phyloP scores from a whole-genome alignment of 2,113 vertebrate genomes.

The Oceanites oceanicus region DNA sequence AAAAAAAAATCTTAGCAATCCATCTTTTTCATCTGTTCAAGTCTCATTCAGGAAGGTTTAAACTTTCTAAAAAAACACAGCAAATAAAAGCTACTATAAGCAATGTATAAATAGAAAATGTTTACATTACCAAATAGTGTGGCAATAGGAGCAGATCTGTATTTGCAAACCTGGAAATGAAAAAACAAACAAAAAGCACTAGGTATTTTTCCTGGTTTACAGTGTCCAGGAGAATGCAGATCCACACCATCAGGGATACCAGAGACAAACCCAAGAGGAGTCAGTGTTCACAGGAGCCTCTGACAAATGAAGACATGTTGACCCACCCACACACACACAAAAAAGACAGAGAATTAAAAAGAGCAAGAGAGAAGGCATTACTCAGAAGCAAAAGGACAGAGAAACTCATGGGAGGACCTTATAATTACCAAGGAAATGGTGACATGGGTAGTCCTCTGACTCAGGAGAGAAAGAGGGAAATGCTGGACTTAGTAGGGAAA shows the following conservation, averaged over 20 bases:
- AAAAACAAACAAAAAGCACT: neutral
- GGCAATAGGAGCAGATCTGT: neutral
- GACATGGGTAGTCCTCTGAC: neutral
- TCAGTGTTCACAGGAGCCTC: neutral
- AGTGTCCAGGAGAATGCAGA: neutral
- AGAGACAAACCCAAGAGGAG: neutral
- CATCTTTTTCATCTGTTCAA: neutral
- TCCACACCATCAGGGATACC: neutral
- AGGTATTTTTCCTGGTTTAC: neutral
- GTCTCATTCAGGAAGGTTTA: neutral
- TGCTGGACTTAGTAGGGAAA: neutral
- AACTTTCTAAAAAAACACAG: neutral
- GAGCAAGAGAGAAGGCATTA: neutral
- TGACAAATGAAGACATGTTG: neutral
- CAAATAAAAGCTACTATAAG: neutral
- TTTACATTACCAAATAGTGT: neutral
- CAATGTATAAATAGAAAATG: neutral
- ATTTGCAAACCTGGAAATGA: neutral
- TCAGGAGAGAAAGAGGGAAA: neutral
- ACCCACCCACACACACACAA: neutral
- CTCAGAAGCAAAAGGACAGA: neutral
- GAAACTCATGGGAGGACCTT: neutral
- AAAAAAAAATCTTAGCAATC: neutral
- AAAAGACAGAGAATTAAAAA: neutral
- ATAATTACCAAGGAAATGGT: neutral